These are phyloP conservation scores for Podarcis cretensis DNA, from an alignment of 2,113 vertebrate species.

Conservation along the genomic window DNA sequence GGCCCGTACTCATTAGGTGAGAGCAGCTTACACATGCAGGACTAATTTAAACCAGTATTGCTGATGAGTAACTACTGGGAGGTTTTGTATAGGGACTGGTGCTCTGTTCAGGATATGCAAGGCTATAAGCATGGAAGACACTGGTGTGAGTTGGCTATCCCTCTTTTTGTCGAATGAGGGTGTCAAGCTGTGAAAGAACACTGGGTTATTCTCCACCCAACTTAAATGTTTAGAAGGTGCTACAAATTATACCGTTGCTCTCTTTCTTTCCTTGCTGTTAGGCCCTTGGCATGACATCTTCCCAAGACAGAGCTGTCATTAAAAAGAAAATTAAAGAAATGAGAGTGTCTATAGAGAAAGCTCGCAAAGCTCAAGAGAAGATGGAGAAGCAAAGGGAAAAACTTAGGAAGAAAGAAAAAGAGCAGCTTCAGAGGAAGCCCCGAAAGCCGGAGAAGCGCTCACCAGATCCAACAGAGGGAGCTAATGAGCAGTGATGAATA, in stretches of 20 bases:
- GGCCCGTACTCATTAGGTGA: background rate
- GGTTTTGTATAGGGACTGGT: background rate
- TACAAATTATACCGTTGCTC: background rate
- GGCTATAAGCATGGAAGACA: background rate
- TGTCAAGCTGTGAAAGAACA: background rate
- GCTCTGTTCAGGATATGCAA: background rate
- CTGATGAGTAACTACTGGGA: background rate
- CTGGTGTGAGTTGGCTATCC: background rate
- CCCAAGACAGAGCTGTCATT: constrained; percentile 88
- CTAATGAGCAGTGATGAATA: constrained; percentile 67
- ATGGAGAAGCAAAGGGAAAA: constrained; percentile 91
- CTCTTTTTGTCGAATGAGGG: background rate
- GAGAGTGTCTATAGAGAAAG: constrained; percentile 88
- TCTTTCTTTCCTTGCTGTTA: constrained; percentile 58
- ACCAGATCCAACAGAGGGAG: constrained; percentile 60
- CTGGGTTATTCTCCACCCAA: background rate
- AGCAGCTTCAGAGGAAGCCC: constrained; percentile 82
- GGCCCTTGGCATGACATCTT: constrained; percentile 88
- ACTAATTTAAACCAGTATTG: background rate
- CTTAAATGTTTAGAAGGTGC: background rate
- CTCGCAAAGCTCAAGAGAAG: constrained; percentile 88
- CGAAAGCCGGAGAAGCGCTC: constrained; percentile 67
- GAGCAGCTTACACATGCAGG: background rate
- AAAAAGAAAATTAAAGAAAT: constrained; percentile 97
- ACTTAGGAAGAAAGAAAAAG: constrained; percentile 82